Evolutionary conservation across 2,888 invertebrate species (phyloP).

Genomic region (Antitype chi): DNA sequence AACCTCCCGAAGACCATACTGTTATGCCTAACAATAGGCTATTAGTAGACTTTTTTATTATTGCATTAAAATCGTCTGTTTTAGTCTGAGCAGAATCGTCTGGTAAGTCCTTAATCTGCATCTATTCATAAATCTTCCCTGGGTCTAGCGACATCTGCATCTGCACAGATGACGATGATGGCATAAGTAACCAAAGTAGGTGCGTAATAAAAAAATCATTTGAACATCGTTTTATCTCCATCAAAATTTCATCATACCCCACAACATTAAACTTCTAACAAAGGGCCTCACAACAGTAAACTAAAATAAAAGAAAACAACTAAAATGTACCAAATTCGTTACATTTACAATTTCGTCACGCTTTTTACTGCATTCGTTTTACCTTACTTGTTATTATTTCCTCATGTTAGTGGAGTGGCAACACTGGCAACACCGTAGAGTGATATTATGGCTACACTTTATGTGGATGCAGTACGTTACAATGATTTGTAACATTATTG

Average conservation of each 20-base stretch:
- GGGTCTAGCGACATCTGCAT: too few relatives aligned
- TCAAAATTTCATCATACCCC: slow-evolving; percentile 6
- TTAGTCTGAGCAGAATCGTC: not conserved
- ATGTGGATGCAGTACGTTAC: slow-evolving; percentile 46
- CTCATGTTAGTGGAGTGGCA: not conserved
- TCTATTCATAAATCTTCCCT: not conserved
- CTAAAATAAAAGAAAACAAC: slow-evolving; percentile 13
- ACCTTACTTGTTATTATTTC: slow-evolving; percentile 22
- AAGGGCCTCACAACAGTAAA: slow-evolving; percentile 34
- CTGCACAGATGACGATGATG: too few relatives aligned
- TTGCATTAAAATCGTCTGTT: too few relatives aligned
- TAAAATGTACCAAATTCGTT: slow-evolving; percentile 34
- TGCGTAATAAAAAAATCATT: not conserved
- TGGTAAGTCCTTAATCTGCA: not conserved
- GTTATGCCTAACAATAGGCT: too few relatives aligned
- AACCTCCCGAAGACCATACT: too few relatives aligned
- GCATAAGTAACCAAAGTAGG: too few relatives aligned
- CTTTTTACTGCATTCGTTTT: slow-evolving; percentile 39
- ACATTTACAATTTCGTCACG: slow-evolving; percentile 39
- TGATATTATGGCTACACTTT: slow-evolving; percentile 16
- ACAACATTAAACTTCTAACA: not conserved
- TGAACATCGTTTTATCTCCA: not conserved
- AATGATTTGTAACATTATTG: slow-evolving; percentile 24
- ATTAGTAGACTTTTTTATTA: too few relatives aligned
- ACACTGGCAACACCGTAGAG: slow-evolving; percentile 2